Base-by-base conservation (phyloP, 2,797 vertebrate genomes). In the Nothura maculosa region DNA sequence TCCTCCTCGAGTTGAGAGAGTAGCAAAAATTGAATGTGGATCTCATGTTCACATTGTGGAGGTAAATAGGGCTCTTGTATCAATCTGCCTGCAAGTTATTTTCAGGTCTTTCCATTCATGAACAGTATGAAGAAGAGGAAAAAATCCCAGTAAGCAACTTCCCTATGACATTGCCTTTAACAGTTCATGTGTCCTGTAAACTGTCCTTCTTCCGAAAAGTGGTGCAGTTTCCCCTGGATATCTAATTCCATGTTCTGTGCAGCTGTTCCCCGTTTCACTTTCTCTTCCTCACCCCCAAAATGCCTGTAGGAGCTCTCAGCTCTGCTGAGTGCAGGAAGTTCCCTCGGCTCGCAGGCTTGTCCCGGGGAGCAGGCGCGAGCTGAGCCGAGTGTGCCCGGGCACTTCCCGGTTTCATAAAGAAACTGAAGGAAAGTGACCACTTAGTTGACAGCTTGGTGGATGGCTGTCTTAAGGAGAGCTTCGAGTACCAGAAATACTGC, bases 201-300 rank as follows among this genome's bases (percentile, higher is more conserved):
- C 38, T 10, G 22, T 55, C 5, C 17, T 1, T 90, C 42, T 93
- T 75, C 38, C n/a, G 20, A 47, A 73, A 24, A 25, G 62, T 57
- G 32, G 72, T 69, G 47, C 90, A 45, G 70, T 87, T 95, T 81
- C 36, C 87, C 60, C 76, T 67, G 74, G 82, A 61, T 85, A n/a
- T 73, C 82, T 64, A 74, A 64, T 90, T 68, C 80, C 73, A 63
- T 81, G 84, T 94, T 76, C 52, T 69, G 30, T 55, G n/a, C 38
- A 58, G 89, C 87, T 89, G 69, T 62, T 94, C 96, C 73, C 67
- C 67, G 66, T 87, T 83, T 83, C 64, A 43, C 88, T 95, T 94
- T 94, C 90, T 90, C 67, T 94, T 93, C 89, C 90, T 89, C 54
- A 70, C 36, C 70, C 81, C 77, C 55, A 86, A 87, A 87, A 78